These are phyloP conservation scores for Plestiodon gilberti DNA, from an alignment of 2,113 vertebrate species.

Conservation along the genomic window DNA sequence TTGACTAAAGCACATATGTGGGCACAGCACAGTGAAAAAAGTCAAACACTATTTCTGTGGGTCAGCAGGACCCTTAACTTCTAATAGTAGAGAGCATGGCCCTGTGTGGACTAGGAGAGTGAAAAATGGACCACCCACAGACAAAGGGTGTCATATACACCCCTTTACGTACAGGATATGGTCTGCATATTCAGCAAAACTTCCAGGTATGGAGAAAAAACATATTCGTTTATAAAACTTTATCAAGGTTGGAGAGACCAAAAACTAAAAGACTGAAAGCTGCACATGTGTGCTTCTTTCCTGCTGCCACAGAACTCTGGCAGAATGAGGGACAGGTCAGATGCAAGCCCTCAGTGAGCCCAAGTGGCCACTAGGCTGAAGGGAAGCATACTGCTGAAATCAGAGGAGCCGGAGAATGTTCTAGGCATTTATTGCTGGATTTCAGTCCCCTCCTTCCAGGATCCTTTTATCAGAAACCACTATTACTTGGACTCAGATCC, in stretches of 20 bases:
- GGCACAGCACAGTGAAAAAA: conserved; percentile 15
- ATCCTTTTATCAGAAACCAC: not conserved
- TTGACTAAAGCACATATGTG: not conserved
- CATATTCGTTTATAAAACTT: no score
- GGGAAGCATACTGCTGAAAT: not conserved
- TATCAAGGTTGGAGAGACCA: not conserved
- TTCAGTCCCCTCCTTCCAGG: not conserved
- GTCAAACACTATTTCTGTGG: not conserved
- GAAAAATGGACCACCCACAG: not conserved
- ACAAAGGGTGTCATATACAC: not conserved
- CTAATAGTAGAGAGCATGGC: not conserved
- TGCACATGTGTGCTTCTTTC: not conserved
- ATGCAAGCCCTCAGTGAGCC: not conserved
- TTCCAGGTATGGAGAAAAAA: no score
- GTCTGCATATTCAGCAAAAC: no score
- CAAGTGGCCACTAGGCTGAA: not conserved
- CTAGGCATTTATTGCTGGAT: not conserved
- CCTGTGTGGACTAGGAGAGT: not conserved
- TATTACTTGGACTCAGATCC: no score
- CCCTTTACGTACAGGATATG: no score
- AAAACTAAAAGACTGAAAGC: not conserved
- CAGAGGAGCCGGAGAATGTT: not conserved
- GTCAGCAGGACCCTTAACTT: not conserved
- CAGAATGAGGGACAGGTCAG: not conserved
- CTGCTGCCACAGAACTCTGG: not conserved